Conservation (phyloP, 2,113 vertebrate species). For the Salvator merianae region DNA sequence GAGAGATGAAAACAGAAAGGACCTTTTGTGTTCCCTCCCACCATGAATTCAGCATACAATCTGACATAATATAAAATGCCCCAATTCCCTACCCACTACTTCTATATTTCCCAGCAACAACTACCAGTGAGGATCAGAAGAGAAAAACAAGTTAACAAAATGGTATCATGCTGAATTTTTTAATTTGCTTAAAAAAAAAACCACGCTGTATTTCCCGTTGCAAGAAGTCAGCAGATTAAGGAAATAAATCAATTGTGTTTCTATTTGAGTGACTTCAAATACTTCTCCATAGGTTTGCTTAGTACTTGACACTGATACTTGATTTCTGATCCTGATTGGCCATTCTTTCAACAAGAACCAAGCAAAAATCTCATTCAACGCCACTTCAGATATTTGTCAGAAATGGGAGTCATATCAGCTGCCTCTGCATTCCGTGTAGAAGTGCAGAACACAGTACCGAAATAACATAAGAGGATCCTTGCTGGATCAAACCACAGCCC, state of each 20-base stretch:
- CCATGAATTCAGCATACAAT: slow-evolving; percentile 52
- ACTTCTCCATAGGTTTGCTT: no score
- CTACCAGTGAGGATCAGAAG: neutral
- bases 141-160: neutral
- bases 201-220: neutral
- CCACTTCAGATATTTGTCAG: no score
- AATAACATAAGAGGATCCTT: no score
- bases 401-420: no score
- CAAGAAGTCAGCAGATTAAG: neutral
- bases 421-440: no score
- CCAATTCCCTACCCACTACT: neutral
- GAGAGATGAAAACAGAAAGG: slow-evolving; percentile 21
- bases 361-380: no score
- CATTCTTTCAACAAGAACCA: no score
- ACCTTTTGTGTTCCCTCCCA: slow-evolving; percentile 57
- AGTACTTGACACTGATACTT: no score
- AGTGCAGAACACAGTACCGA: no score
- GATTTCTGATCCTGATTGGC: no score
- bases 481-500: no score
- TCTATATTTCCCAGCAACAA: neutral
- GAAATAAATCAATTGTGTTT: neutral
- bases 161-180: neutral
- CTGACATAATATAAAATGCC: slow-evolving; percentile 36
- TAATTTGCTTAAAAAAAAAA: neutral
- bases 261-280: neutral